phyloP scores from a whole-genome alignment of 2,797 vertebrate species.

The Megaceryle alcyon region DNA sequence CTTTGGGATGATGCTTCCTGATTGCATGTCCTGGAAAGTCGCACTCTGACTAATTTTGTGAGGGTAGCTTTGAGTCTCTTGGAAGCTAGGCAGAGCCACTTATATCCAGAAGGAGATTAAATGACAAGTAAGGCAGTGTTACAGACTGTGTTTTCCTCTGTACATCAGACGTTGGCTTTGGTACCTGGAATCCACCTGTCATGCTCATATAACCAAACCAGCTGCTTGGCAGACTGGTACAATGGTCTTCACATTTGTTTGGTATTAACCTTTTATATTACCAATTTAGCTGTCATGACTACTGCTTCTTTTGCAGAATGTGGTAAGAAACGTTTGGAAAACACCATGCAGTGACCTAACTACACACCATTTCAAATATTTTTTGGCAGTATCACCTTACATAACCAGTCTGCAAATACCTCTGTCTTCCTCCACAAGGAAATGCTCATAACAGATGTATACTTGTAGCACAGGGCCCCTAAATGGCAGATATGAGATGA shows the following conservation, averaged over 20 bases:
- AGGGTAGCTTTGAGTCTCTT: background rate
- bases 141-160: background rate
- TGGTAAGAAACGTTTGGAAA: background rate
- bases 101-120: background rate
- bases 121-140: background rate
- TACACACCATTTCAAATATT: fast-evolving
- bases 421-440: background rate
- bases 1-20: background rate
- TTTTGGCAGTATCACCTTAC: background rate
- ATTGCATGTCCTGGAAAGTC: background rate
- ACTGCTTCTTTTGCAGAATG: background rate
- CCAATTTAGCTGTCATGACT: background rate
- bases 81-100: background rate
- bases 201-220: background rate
- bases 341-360: background rate
- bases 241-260: background rate
- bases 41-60: background rate
- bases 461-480: background rate
- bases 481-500: background rate
- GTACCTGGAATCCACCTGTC: background rate
- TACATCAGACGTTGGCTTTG: background rate
- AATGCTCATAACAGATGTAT: background rate
- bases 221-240: background rate
- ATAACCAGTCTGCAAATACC: background rate
- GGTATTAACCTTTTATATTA: background rate